phyloP scores from a whole-genome alignment of 2,888 invertebrate species.

The Pollenia griseotomentosa region DNA sequence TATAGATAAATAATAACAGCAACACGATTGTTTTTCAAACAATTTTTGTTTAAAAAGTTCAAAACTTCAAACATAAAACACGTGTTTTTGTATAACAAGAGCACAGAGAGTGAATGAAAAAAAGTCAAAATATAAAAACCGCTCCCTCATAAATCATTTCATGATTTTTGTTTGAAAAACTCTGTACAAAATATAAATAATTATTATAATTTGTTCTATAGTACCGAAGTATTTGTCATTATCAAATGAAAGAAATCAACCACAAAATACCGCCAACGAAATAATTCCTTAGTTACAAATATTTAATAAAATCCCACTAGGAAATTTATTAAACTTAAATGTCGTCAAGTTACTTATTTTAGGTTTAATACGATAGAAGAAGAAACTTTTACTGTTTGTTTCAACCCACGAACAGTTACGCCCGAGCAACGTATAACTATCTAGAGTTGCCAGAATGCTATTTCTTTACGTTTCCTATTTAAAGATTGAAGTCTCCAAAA shows the following conservation, averaged over 20 bases:
- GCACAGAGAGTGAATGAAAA: conserved; percentile 5
- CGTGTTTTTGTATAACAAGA: conserved; percentile 52
- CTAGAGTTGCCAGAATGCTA: too few species aligned
- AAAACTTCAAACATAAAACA: conserved; percentile 51
- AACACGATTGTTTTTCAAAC: too few species aligned
- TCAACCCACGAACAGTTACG: too few species aligned
- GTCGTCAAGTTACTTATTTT: neutral
- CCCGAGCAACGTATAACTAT: too few species aligned
- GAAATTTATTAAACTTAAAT: neutral
- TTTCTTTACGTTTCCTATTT: too few species aligned
- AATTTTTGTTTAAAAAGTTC: neutral
- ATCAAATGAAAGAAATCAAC: conserved; percentile 31
- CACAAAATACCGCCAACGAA: conserved; percentile 39
- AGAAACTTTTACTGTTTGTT: neutral
- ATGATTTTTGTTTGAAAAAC: conserved; percentile 24
- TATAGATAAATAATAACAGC: conserved; percentile 41
- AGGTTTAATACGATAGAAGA: neutral
- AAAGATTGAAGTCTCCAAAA: too few species aligned
- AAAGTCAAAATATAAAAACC: conserved; percentile 1
- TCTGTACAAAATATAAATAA: conserved; percentile 34
- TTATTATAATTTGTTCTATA: conserved; percentile 43
- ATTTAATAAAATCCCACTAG: neutral
- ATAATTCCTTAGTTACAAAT: neutral
- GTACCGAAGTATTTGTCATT: conserved; percentile 21
- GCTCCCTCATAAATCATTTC: conserved; percentile 61